These are phyloP conservation scores for Proteles cristata DNA, from an alignment of 2,113 vertebrate species.

Conservation along the genomic window DNA sequence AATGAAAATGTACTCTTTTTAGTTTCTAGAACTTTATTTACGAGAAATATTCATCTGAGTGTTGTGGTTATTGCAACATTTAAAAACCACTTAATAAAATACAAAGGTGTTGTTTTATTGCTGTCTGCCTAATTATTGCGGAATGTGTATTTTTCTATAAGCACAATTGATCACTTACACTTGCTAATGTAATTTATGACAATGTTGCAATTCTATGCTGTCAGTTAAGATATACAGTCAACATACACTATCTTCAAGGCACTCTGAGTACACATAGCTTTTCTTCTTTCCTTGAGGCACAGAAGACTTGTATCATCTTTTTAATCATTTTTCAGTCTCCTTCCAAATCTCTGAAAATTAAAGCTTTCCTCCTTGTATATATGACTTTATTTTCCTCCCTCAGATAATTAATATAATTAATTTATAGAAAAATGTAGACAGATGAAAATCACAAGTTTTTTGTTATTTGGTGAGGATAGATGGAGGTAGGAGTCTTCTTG, in stretches of 20 bases:
- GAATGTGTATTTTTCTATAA: neutral
- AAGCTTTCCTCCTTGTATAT: neutral
- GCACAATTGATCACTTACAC: neutral
- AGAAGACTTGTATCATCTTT: neutral
- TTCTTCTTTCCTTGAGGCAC: neutral
- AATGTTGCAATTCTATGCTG: neutral
- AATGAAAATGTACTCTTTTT: neutral
- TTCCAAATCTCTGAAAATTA: slow-evolving; percentile 32
- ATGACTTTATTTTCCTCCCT: neutral
- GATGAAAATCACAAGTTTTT: neutral
- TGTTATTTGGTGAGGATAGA: neutral
- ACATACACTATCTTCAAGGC: neutral
- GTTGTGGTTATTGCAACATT: neutral
- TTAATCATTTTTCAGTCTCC: neutral
- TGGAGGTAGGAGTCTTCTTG: neutral
- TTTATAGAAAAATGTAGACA: neutral
- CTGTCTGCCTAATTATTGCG: neutral
- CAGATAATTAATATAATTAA: neutral
- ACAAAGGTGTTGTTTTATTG: neutral
- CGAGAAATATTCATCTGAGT: neutral
- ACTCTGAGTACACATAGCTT: neutral
- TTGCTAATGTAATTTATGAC: neutral
- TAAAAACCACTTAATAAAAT: neutral
- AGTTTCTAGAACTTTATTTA: neutral
- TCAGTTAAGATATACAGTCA: neutral